phyloP scores from a whole-genome alignment of 2,888 invertebrate species.

The Trichogramma evanescens region DNA sequence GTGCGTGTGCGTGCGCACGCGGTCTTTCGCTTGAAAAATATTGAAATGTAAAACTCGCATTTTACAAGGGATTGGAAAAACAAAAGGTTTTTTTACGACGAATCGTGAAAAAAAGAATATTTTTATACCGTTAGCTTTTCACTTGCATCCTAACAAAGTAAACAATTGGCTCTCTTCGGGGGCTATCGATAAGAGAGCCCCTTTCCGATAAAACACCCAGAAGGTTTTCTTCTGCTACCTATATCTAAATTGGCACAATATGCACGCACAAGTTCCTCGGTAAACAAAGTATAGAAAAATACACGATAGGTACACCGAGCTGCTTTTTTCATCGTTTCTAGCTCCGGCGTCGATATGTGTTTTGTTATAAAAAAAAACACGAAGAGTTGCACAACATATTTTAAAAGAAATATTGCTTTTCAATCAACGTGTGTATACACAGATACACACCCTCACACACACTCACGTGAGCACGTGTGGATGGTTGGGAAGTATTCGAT shows the following conservation, averaged over 20 bases:
- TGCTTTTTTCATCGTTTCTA: too few relatives aligned
- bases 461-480: too few relatives aligned
- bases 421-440: background rate
- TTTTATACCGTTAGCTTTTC: background rate
- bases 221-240: conserved; percentile 7
- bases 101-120: background rate
- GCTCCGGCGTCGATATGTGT: background rate
- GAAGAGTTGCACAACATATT: conserved; percentile 6
- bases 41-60: too few relatives aligned
- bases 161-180: conserved; percentile 7
- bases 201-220: conserved; percentile 5
- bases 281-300: conserved; percentile 9
- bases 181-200: conserved; percentile 10
- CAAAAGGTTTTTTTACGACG: too few relatives aligned
- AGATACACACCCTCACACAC: too few relatives aligned
- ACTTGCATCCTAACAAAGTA: conserved; percentile 6
- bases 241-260: conserved; percentile 13
- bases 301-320: background rate
- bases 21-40: too few relatives aligned
- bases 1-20: too few relatives aligned
- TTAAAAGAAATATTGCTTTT: conserved; percentile 5
- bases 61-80: too few relatives aligned
- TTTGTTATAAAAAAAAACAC: background rate
- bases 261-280: conserved; percentile 12
- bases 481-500: conserved; percentile 14